Evolutionary conservation across 2,888 invertebrate genomes (phyloP).

Genomic region (Eilema caniola): DNA sequence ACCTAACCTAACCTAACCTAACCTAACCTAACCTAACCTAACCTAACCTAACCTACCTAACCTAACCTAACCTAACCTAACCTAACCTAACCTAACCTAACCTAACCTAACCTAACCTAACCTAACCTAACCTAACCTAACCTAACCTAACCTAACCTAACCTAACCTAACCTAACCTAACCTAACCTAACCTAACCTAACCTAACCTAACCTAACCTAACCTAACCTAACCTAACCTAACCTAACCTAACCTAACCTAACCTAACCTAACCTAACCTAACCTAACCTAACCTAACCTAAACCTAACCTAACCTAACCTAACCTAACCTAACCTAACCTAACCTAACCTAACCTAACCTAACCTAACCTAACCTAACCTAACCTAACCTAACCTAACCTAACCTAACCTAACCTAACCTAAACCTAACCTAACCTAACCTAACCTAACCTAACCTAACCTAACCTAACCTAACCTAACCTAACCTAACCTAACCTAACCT

Average conservation of each 20-base stretch:
- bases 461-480: conserved; percentile 50
- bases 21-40: conserved; percentile 28
- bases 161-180: conserved; percentile 34
- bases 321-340: conserved; percentile 35
- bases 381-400: conserved; percentile 33
- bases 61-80: conserved; percentile 35
- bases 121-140: conserved; percentile 48
- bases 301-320: conserved; percentile 47
- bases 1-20: conserved; percentile 42
- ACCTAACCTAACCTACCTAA: no score
- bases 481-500: conserved; percentile 41
- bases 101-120: conserved; percentile 49
- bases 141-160: conserved; percentile 49
- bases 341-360: conserved; percentile 49
- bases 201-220: conserved; percentile 42
- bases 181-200: conserved; percentile 30
- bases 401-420: conserved; percentile 46
- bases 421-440: conserved; percentile 50
- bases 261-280: conserved; percentile 50
- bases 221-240: conserved; percentile 50
- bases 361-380: conserved; percentile 48
- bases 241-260: conserved; percentile 50
- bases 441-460: conserved; percentile 50
- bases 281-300: conserved; percentile 47
- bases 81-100: conserved; percentile 42